Percentiles rank a stretch among this genome's conserved stretches.
Conservation (phyloP, 2,797 vertebrate genomes). For the Mastacembelus armatus region DNA sequence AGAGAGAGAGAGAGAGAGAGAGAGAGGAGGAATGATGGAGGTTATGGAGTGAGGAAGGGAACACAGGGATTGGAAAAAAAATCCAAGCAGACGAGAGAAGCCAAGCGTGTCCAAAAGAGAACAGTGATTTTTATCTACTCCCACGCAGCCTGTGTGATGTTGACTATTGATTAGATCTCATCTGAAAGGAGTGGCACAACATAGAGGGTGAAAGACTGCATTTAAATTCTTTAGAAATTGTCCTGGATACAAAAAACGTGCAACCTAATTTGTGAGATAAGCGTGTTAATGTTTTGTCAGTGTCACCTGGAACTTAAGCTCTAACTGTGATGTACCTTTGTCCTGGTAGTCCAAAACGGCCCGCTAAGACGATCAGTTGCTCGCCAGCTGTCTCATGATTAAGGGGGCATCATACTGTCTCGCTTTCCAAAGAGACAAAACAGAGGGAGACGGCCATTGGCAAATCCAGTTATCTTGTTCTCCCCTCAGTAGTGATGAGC, state of each 20-base stretch:
- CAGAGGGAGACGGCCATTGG: conserved; percentile 30
- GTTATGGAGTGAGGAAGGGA: too few relatives aligned
- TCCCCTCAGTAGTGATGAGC: conserved; percentile 42
- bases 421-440: conserved; percentile 23
- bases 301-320: conserved; percentile 22
- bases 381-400: too few relatives aligned
- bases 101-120: conserved; percentile 55
- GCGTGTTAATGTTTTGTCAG: conserved; percentile 38
- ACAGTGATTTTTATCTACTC: conserved; percentile 55
- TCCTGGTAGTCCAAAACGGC: too few relatives aligned
- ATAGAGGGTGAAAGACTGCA: conserved; percentile 11
- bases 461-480: conserved; percentile 49
- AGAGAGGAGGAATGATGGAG: conserved; percentile 26
- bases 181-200: conserved; percentile 14
- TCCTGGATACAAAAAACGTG: neutral
- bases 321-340: conserved; percentile 26
- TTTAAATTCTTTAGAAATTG: conserved; percentile 8
- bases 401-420: neutral
- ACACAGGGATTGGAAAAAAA: conserved; percentile 10
- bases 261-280: conserved; percentile 7
- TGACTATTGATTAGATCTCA: conserved; percentile 52
- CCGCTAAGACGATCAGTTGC: too few relatives aligned
- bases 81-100: conserved; percentile 50
- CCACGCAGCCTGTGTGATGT: conserved; percentile 37
- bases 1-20: conserved; percentile 29